Percentiles rank a stretch among this genome's conserved stretches.
These are phyloP conservation scores for Heterodera schachtii DNA, from an alignment of 1,140 invertebrate species.

Conservation along the genomic window DNA sequence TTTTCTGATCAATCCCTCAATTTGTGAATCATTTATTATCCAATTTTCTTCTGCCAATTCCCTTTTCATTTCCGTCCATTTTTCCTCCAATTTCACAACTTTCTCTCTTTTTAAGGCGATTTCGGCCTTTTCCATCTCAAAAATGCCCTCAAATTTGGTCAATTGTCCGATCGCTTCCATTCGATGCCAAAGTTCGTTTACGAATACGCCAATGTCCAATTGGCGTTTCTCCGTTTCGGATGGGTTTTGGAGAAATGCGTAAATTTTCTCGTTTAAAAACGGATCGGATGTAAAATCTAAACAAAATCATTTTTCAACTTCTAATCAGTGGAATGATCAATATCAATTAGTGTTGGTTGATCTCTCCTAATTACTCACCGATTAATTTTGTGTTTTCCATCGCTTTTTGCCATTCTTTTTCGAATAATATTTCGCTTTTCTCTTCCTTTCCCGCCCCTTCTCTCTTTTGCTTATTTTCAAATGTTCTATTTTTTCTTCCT, in stretches of 20 bases:
- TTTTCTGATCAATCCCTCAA: too few relatives aligned
- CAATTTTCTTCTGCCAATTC: too few relatives aligned
- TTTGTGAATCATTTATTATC: too few relatives aligned
- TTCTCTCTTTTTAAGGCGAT: background rate
- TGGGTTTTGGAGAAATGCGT: background rate
- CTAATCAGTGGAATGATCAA: background rate
- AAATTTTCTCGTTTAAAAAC: background rate
- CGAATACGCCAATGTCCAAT: background rate
- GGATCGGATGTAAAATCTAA: background rate
- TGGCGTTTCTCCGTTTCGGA: background rate
- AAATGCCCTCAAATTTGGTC: slow-evolving; percentile 15
- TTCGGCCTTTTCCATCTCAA: slow-evolving; percentile 7
- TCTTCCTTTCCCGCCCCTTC: too few relatives aligned
- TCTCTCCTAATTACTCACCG: background rate
- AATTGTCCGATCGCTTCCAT: slow-evolving; percentile 4
- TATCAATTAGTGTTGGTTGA: background rate
- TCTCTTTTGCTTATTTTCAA: too few relatives aligned
- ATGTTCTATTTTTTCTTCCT: too few relatives aligned
- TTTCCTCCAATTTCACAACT: background rate
- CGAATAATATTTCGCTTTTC: background rate
- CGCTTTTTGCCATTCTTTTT: too few relatives aligned
- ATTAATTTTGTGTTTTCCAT: too few relatives aligned
- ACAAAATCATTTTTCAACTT: background rate
- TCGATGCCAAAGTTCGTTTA: background rate
- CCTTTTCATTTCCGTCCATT: background rate